Base-by-base conservation (phyloP, 1,140 invertebrate species). In the Drosophila ironensis region DNA sequence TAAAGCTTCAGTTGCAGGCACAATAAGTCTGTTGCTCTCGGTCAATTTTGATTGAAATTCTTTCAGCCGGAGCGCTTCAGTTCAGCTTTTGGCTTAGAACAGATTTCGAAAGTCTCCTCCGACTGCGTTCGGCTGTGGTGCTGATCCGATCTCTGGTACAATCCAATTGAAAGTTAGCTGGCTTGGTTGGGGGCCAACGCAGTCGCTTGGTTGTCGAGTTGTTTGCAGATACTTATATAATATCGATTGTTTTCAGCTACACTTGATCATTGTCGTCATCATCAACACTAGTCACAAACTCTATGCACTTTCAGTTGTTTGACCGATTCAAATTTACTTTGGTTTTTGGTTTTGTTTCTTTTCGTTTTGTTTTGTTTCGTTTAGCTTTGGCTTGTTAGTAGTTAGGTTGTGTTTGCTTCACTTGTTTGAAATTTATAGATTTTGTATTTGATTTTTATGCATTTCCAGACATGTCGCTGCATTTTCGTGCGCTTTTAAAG, bases 361-460 rank as follows among this genome's bases (percentile, higher is more conserved):
- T 6, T 11, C 20, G 9, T 2, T 6, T 22, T 52, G 35, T n/a
- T 25, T 20, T n/a, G n/a, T n/a, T n/a, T n/a, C n/a, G n/a, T n/a
- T 47, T 53, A 5, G 22, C 14, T 30, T 48, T 56, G 30, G 17
- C 25, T 60, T n/a, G n/a, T n/a, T n/a, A n/a, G n/a, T n/a, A n/a
- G n/a, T 86, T 78, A 88, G 59, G 87, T 88, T 68, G 87, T 88
- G 57, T 88, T 88, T 68, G 74, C 64, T 82, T 88, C 80, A 88
- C 86, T 88, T 69, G 74, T 82, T 68, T 78, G 37, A 57, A 68
- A 73, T 82, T 88, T 78, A 76, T 72, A 81, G 61, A 77, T 77
- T 88, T 88, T 88, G 52, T 81, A 82, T 87, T 88, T 81, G 61
- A 78, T 88, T 74, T 88, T 88, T 72, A 82, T 88, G 86, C 80